phyloP scores from a whole-genome alignment of 2,888 invertebrate species.

The Epinotia demarniana region DNA sequence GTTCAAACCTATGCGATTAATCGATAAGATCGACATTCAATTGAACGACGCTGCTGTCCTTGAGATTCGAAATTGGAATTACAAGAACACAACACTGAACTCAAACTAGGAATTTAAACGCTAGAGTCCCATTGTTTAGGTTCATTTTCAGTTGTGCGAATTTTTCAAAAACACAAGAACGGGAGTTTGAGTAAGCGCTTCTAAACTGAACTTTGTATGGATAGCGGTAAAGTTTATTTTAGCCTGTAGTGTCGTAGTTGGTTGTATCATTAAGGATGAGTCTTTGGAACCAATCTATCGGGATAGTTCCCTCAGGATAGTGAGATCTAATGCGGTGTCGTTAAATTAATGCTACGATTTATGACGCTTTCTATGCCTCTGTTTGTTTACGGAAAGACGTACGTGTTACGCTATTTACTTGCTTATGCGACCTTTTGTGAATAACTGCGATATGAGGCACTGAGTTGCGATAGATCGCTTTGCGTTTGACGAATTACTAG shows the following conservation, averaged over 20 bases:
- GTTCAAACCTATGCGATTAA: slow-evolving; percentile 54
- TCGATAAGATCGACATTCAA: slow-evolving; percentile 66
- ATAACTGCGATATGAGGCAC: slow-evolving; percentile 27
- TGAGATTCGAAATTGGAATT: slow-evolving; percentile 41
- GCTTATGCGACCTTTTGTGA: not conserved
- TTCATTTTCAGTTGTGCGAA: slow-evolving; percentile 56
- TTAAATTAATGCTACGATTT: slow-evolving; percentile 83
- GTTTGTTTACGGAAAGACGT: not conserved
- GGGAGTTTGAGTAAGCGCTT: not conserved
- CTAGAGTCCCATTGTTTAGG: slow-evolving; percentile 8
- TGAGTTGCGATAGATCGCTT: slow-evolving; percentile 57
- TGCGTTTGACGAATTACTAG: slow-evolving; percentile 65
- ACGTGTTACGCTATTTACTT: not conserved
- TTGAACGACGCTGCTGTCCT: slow-evolving; percentile 44
- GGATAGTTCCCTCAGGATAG: slow-evolving; percentile 85
- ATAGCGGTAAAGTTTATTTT: slow-evolving; percentile 32
- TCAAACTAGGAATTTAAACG: slow-evolving; percentile 15
- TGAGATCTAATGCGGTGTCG: slow-evolving; percentile 79
- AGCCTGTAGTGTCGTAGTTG: slow-evolving; percentile 21
- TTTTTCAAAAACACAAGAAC: slow-evolving; percentile 24
- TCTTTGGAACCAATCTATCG: slow-evolving; percentile 84
- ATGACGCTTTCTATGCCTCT: slow-evolving; percentile 71
- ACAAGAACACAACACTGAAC: slow-evolving; percentile 9
- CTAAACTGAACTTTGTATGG: slow-evolving; percentile 41
- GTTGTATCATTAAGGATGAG: slow-evolving; percentile 47